Conservation (phyloP, 2,797 vertebrate genomes). For the Parambassis ranga region DNA sequence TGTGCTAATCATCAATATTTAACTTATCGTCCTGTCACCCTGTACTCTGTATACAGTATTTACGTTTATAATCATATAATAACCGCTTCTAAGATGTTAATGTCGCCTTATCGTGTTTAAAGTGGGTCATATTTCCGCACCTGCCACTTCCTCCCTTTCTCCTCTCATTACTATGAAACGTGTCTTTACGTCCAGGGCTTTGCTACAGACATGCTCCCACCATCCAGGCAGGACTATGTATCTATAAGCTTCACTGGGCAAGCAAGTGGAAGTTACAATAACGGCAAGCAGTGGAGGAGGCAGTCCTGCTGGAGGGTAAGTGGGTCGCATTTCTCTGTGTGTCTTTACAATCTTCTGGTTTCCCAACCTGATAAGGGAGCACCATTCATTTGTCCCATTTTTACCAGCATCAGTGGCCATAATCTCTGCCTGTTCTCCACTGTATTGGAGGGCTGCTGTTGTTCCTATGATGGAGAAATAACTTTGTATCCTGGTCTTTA, state of each 20-base stretch:
- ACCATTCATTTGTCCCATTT: background rate
- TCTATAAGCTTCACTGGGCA: slow-evolving; percentile 82
- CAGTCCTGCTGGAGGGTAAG: slow-evolving; percentile 92
- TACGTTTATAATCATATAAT: background rate
- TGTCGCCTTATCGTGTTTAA: too few species aligned
- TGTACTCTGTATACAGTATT: too few species aligned
- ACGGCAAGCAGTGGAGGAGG: slow-evolving; percentile 86
- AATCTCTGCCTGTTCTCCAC: too few species aligned
- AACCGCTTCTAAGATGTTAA: background rate
- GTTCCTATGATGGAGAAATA: background rate
- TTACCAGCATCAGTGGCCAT: background rate
- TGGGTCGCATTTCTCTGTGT: background rate
- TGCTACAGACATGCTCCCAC: slow-evolving; percentile 79
- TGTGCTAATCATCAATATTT: too few species aligned
- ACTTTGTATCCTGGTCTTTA: too few species aligned
- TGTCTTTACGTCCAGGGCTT: slow-evolving; percentile 37
- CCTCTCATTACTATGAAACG: background rate
- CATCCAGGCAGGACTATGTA: slow-evolving; percentile 84
- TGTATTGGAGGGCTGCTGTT: background rate
- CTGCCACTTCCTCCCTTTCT: background rate
- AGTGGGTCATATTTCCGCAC: too few species aligned
- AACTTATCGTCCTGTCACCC: too few species aligned
- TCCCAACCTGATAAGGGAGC: background rate
- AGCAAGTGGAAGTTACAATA: slow-evolving; percentile 75
- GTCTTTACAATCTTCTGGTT: background rate